Conservation (phyloP, 2,888 invertebrate species). For the Phortica magna region DNA sequence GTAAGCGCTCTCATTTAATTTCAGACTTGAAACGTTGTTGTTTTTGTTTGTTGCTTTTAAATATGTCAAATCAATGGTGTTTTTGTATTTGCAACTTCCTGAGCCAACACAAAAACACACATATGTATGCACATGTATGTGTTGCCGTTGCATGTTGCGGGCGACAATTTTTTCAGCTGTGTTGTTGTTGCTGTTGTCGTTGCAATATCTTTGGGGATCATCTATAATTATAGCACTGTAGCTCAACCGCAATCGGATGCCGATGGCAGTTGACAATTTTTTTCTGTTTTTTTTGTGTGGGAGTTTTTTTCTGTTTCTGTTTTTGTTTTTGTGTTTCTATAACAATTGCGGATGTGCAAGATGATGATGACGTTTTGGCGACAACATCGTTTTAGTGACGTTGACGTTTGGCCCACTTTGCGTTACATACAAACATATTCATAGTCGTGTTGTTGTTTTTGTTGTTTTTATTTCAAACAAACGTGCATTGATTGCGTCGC, state of each 20-base stretch:
- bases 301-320: neutral
- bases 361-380: neutral
- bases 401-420: conserved; percentile 70
- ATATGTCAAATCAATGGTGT: neutral
- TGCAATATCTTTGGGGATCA: conserved; percentile 40
- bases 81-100: conserved; percentile 53
- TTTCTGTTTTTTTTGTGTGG: neutral
- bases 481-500: neutral
- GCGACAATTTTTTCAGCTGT: neutral
- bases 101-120: conserved; percentile 60
- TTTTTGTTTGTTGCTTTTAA: neutral
- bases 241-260: conserved; percentile 65
- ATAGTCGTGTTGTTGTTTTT: neutral
- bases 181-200: neutral
- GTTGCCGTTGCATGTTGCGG: neutral
- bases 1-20: no score
- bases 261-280: conserved; percentile 39
- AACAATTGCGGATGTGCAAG: conserved; percentile 25
- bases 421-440: conserved; percentile 40
- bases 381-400: conserved; percentile 68
- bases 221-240: conserved; percentile 68
- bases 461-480: neutral
- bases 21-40: neutral
- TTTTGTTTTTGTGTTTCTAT: neutral
- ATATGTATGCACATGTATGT: conserved; percentile 9